These are phyloP conservation scores for Synergus gifuensis DNA, from an alignment of 2,888 invertebrate species.

Conservation along the genomic window DNA sequence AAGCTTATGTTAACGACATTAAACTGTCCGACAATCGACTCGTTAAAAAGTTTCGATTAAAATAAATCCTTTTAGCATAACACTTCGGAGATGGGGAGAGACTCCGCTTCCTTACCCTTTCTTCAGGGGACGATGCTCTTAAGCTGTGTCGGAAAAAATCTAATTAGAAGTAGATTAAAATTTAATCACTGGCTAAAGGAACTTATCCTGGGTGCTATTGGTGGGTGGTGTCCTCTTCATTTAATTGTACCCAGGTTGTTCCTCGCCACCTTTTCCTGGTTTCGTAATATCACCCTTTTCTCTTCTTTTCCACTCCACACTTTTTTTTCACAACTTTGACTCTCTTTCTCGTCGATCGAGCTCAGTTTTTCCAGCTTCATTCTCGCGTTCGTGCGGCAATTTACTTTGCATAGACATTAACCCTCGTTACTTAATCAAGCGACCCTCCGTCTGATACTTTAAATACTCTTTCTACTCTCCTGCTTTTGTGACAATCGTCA, in stretches of 20 bases:
- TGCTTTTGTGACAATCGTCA: not conserved
- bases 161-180: slow-evolving; percentile 76
- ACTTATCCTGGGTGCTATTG: slow-evolving; percentile 69
- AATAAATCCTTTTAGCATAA: slow-evolving; percentile 71
- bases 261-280: slow-evolving; percentile 49
- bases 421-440: slow-evolving; percentile 64
- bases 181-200: slow-evolving; percentile 73
- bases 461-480: slow-evolving; percentile 41
- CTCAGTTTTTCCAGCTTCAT: slow-evolving; percentile 52
- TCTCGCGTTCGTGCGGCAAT: slow-evolving; percentile 57
- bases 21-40: slow-evolving; percentile 72
- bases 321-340: slow-evolving; percentile 29
- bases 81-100: slow-evolving; percentile 47
- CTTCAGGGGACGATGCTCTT: slow-evolving; percentile 27
- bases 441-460: slow-evolving; percentile 54
- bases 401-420: slow-evolving; percentile 66
- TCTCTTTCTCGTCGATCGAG: slow-evolving; percentile 29
- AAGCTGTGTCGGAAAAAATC: slow-evolving; percentile 63
- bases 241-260: slow-evolving; percentile 67
- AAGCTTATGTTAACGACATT: slow-evolving; percentile 67
- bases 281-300: slow-evolving; percentile 48
- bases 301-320: slow-evolving; percentile 12
- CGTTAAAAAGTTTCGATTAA: slow-evolving; percentile 74
- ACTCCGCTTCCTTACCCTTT: slow-evolving; percentile 48
- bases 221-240: slow-evolving; percentile 70